phyloP scores from a whole-genome alignment of 2,797 vertebrate genomes.

The Lutjanus argentimaculatus region DNA sequence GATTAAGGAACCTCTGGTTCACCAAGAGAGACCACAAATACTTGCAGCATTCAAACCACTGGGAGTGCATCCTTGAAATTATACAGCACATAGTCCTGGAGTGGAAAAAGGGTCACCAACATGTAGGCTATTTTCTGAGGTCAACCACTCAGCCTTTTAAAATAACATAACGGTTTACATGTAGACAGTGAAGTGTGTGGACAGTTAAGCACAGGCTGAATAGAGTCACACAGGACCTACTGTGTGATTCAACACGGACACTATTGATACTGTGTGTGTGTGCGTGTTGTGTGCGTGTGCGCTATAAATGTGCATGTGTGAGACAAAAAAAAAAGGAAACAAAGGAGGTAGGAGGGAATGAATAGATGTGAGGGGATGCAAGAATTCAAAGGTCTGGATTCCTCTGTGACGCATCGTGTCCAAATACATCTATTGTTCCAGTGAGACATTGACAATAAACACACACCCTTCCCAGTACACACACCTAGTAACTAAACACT shows the following conservation, averaged over 20 bases:
- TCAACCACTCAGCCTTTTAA: conserved; percentile 38
- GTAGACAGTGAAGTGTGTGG: conserved; percentile 20
- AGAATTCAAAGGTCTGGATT: conserved; percentile 72
- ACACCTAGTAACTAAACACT: conserved; percentile 79
- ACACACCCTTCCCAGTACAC: conserved; percentile 65
- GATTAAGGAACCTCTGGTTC: conserved; percentile 40
- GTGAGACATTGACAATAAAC: conserved; percentile 62
- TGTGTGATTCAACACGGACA: conserved; percentile 30
- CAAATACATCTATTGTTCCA: conserved; percentile 70
- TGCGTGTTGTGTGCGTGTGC: not conserved
- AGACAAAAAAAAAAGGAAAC: conserved; percentile 39
- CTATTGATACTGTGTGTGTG: conserved; percentile 20
- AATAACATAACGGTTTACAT: conserved; percentile 30
- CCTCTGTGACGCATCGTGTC: conserved; percentile 58
- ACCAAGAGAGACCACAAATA: conserved; percentile 51
- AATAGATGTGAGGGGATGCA: conserved; percentile 66
- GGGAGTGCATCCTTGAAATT: conserved; percentile 60
- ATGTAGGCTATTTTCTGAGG: conserved; percentile 30
- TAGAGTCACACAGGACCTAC: not conserved
- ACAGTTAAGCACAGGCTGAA: not conserved
- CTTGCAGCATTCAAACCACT: conserved; percentile 55
- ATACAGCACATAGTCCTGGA: conserved; percentile 28
- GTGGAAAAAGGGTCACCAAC: conserved; percentile 44
- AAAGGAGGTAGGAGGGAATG: conserved; percentile 53
- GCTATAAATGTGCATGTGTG: not conserved